Evolutionary conservation across 2,113 vertebrate genomes (phyloP).

Genomic region (Xiphophorus hellerii): DNA sequence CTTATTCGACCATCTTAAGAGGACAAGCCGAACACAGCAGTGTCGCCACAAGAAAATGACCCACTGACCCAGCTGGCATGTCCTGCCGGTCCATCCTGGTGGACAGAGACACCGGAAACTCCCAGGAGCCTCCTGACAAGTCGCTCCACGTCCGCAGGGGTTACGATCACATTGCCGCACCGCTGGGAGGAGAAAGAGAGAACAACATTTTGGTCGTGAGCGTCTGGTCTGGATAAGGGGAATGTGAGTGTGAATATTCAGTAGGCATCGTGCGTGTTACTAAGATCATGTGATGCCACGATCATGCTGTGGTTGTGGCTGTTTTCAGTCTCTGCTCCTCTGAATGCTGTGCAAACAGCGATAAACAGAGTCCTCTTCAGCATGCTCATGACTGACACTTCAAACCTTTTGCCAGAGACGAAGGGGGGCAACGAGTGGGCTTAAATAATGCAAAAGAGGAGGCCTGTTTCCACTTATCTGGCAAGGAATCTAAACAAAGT

Average conservation of each 20-base stretch:
- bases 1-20: too few relatives aligned
- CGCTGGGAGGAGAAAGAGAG: slow-evolving; percentile 66
- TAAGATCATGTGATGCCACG: slow-evolving; percentile 16
- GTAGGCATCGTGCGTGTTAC: slow-evolving; percentile 4
- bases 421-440: neutral
- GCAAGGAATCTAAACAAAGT: slow-evolving; percentile 55
- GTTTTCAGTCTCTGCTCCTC: slow-evolving; percentile 56
- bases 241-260: slow-evolving; percentile 32
- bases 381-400: slow-evolving; percentile 39
- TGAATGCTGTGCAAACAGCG: slow-evolving; percentile 71
- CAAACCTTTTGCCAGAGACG: slow-evolving; percentile 31
- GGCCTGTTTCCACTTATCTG: slow-evolving; percentile 45
- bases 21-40: too few relatives aligned
- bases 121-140: slow-evolving; percentile 90
- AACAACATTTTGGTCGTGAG: slow-evolving; percentile 32
- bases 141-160: slow-evolving; percentile 92
- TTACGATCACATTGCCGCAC: slow-evolving; percentile 92
- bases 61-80: slow-evolving; percentile 92
- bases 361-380: slow-evolving; percentile 67
- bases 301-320: slow-evolving; percentile 34
- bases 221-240: slow-evolving; percentile 46
- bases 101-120: slow-evolving; percentile 93
- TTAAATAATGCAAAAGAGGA: slow-evolving; percentile 37
- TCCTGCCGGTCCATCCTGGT: slow-evolving; percentile 94
- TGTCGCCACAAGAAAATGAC: neutral